Percentiles rank a stretch among this genome's conserved stretches.
Evolutionary conservation across 2,113 vertebrate genomes (phyloP).

Genomic region (Siphamia tubifer): DNA sequence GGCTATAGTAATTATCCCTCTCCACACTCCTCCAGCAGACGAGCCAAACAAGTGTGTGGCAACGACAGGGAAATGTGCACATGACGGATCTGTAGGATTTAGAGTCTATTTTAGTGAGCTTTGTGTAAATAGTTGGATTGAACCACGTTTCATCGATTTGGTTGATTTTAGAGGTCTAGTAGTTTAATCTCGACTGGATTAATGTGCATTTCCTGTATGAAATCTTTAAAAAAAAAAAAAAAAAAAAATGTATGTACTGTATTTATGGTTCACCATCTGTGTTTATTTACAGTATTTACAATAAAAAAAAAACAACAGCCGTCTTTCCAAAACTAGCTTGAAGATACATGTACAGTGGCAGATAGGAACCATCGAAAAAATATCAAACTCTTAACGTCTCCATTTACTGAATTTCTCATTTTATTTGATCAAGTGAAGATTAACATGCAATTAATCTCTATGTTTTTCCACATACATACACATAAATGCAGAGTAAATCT

Average conservation of each 20-base stretch:
- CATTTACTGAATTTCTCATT: neutral
- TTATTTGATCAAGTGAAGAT: neutral
- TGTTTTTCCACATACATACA: too few species aligned
- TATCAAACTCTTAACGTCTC: neutral
- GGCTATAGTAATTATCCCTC: conserved; percentile 76
- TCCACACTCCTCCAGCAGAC: conserved; percentile 66
- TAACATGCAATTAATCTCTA: too few species aligned
- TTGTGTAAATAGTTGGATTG: neutral
- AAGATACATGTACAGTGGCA: too few species aligned
- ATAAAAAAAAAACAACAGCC: too few species aligned
- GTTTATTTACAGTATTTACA: too few species aligned
- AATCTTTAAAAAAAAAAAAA: too few species aligned
- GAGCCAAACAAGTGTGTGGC: conserved; percentile 59
- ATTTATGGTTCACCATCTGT: too few species aligned
- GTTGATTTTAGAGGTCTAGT: neutral
- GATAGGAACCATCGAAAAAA: too few species aligned
- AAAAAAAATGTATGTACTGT: too few species aligned
- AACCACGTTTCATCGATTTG: neutral
- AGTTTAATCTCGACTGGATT: neutral
- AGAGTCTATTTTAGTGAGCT: conserved; percentile 15
- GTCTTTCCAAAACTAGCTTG: too few species aligned
- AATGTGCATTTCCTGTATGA: neutral
- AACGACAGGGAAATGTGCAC: conserved; percentile 36
- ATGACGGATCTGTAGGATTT: conserved; percentile 33
- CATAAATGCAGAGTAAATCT: too few species aligned